Base-by-base conservation (phyloP, 2,797 vertebrate species). In the Amniataba percoides region DNA sequence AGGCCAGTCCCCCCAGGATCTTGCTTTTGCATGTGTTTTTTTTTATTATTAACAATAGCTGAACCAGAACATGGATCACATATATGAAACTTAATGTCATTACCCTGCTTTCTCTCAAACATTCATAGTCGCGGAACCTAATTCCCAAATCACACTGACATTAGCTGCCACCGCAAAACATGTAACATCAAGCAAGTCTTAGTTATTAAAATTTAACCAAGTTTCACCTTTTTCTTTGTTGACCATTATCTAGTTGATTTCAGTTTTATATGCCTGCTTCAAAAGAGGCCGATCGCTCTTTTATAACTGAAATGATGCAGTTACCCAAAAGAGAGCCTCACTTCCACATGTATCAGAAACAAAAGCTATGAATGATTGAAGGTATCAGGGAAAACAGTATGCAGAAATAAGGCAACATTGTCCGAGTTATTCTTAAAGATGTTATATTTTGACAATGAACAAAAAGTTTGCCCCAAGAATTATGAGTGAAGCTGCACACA, bases 71-170 rank as follows among this genome's bases (percentile, higher is more conserved):
- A 46, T 16, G 13, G n/a, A 45, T 25, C 34, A 66, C 55, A 40
- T 77, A 46, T 65, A 21, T 74, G 34, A 80, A 31, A 71, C 55
- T 31, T 81, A 31, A 58, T 79, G 25, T 46, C 36, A 49, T 82
- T 80, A 71, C 39, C 31, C 40, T 68, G 46, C 31, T 71, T 62
- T 77, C 34, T 62, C 48, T 62, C 39, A 59, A 45, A 62, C 18
- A 27, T 73, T 51, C 8, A 23, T 40, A 2, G 61, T 16, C 48
- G 46, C 39, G 27, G 48, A 42, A 12, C 58, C 1, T 4, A 16
- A 18, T 58, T 71, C 10, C 59, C 21, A 43, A 57, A 66, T 74
- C 48, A 63, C 12, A 21, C 36, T 55, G 40, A 61, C 27, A 73
- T 70, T 63, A 70, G 31, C 63, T n/a, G 21, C 61, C 60, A 63